phyloP scores from a whole-genome alignment of 2,797 vertebrate genomes.

The Crocodylus rhombifer region DNA sequence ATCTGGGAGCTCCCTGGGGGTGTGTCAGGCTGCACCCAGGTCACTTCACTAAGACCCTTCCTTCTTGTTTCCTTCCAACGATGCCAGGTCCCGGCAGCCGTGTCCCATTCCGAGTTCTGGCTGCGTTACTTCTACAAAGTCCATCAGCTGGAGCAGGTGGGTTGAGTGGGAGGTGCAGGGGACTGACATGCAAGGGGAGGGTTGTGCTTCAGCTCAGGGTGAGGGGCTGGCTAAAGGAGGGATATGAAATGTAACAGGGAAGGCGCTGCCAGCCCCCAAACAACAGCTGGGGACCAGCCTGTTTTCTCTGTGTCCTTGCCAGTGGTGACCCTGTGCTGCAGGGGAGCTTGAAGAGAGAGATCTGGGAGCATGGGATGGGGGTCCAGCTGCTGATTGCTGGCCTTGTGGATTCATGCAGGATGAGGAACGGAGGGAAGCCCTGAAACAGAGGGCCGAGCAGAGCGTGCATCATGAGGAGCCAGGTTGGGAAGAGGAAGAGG shows the following conservation, averaged over 20 bases:
- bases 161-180: neutral
- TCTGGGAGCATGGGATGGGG: fast-evolving
- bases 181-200: neutral
- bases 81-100: slow-evolving; percentile 91
- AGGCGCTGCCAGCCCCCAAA: neutral
- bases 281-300: neutral
- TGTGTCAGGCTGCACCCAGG: neutral
- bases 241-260: neutral
- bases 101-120: slow-evolving; percentile 96
- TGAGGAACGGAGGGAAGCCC: slow-evolving; percentile 91
- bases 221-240: neutral
- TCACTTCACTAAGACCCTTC: neutral
- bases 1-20: neutral
- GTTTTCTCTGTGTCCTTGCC: neutral
- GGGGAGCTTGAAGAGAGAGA: neutral
- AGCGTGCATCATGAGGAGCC: slow-evolving; percentile 89
- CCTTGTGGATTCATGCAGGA: slow-evolving; percentile 82
- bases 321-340: fast-evolving
- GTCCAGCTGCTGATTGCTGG: neutral
- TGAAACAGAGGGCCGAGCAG: slow-evolving; percentile 96
- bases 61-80: neutral
- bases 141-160: slow-evolving; percentile 93
- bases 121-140: slow-evolving; percentile 98
- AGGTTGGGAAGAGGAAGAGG: slow-evolving; percentile 94
- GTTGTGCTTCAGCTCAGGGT: neutral